Percentiles rank a stretch among this genome's conserved stretches.
Conservation (phyloP, 2,113 vertebrate species). For the Orthonyx spaldingii region DNA sequence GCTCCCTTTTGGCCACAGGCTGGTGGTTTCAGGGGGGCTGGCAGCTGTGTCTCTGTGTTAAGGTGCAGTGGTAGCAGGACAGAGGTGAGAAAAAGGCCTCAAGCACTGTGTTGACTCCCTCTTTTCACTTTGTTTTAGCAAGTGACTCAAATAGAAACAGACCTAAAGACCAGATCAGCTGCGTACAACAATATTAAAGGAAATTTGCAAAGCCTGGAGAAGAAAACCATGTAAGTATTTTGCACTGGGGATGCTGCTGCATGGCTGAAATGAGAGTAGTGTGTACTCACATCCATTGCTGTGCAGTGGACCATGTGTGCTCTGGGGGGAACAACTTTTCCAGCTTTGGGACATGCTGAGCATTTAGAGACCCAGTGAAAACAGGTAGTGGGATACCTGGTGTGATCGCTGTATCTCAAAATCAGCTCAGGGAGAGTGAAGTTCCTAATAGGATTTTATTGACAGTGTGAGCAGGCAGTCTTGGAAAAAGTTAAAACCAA, state of each 20-base stretch:
- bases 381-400: no score
- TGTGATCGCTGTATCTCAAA: neutral
- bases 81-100: neutral
- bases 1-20: neutral
- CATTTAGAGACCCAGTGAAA: neutral
- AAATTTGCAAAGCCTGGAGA: slow-evolving; percentile 79
- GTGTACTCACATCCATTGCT: neutral
- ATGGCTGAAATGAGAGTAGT: neutral
- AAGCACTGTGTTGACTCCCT: neutral
- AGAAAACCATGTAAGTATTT: slow-evolving; percentile 79
- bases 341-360: neutral
- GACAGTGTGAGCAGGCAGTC: neutral
- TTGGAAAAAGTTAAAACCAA: neutral
- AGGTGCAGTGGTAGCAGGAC: neutral
- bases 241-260: neutral
- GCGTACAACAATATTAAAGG: slow-evolving; percentile 81
- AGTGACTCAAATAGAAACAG: slow-evolving; percentile 85
- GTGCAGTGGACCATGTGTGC: neutral
- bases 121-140: slow-evolving; percentile 75
- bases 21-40: neutral
- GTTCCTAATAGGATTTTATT: neutral
- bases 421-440: neutral
- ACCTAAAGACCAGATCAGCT: slow-evolving; percentile 80
- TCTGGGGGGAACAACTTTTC: neutral
- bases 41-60: neutral